phyloP scores from a whole-genome alignment of 2,888 invertebrate genomes.

The Eulithis prunata region DNA sequence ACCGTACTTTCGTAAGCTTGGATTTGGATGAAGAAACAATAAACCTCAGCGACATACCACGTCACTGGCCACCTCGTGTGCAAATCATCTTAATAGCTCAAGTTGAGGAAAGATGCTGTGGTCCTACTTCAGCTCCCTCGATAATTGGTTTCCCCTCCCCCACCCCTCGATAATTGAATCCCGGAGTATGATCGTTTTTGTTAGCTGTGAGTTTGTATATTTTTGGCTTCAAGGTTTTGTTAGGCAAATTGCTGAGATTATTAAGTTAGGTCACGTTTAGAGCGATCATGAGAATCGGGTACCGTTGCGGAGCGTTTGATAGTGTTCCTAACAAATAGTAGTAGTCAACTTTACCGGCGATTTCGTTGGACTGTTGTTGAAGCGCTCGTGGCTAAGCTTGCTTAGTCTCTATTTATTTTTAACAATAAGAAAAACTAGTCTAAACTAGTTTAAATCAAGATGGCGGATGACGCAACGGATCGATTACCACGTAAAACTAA shows the following conservation, averaged over 20 bases:
- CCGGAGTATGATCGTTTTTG: constrained; percentile 50
- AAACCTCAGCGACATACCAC: not conserved
- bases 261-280: not conserved
- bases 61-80: constrained; percentile 11
- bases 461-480: too few relatives aligned
- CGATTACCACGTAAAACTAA: too few relatives aligned
- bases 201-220: constrained; percentile 20
- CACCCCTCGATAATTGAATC: constrained; percentile 63
- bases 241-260: not conserved
- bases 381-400: too few relatives aligned
- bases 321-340: too few relatives aligned
- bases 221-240: constrained; percentile 4
- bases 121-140: constrained; percentile 54
- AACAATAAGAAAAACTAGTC: too few relatives aligned
- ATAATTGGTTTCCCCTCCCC: constrained; percentile 64
- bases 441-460: too few relatives aligned
- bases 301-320: too few relatives aligned
- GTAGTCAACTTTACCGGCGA: too few relatives aligned
- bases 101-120: constrained; percentile 58
- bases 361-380: too few relatives aligned
- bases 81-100: constrained; percentile 50
- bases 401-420: too few relatives aligned
- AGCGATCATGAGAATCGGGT: not conserved
- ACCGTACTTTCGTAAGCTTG: too few relatives aligned
- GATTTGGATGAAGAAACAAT: too few relatives aligned